These are phyloP conservation scores for Cephus rjabovi DNA, from an alignment of 2,888 invertebrate genomes.

Conservation along the genomic window DNA sequence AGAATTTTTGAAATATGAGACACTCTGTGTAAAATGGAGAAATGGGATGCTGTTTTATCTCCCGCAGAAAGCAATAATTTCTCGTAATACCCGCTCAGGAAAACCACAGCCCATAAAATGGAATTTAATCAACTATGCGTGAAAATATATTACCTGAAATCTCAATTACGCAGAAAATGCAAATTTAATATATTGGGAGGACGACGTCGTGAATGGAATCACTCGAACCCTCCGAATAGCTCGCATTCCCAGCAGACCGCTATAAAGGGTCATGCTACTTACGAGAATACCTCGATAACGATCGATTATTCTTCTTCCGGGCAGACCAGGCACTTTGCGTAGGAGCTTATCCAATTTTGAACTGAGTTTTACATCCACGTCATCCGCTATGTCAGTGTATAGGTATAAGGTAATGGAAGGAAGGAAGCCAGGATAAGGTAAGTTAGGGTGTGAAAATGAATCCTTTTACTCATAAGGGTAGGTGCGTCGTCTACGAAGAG, in stretches of 20 bases:
- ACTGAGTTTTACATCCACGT: background rate
- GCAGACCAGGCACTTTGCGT: background rate
- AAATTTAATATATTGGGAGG: constrained; percentile 43
- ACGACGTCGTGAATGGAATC: constrained; percentile 25
- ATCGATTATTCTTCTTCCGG: background rate
- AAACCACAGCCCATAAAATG: constrained; percentile 21
- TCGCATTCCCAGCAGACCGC: constrained; percentile 26
- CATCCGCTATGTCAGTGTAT: background rate
- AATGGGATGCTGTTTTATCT: background rate
- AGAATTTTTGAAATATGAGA: background rate
- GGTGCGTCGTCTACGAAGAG: background rate
- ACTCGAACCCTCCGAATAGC: constrained; percentile 25
- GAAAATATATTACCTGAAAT: constrained; percentile 45
- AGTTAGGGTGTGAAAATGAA: background rate
- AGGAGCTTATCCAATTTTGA: background rate
- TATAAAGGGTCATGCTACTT: constrained; percentile 16
- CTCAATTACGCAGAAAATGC: constrained; percentile 47
- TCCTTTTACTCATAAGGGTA: background rate
- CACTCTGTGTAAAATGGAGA: background rate
- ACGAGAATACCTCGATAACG: constrained; percentile 16
- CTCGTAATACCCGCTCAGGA: background rate
- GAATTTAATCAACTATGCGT: constrained; percentile 48
- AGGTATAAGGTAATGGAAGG: background rate
- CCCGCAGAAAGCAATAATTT: constrained; percentile 1
- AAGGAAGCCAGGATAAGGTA: background rate